phyloP scores from a whole-genome alignment of 2,797 vertebrate species.

The Myotis pilosus region DNA sequence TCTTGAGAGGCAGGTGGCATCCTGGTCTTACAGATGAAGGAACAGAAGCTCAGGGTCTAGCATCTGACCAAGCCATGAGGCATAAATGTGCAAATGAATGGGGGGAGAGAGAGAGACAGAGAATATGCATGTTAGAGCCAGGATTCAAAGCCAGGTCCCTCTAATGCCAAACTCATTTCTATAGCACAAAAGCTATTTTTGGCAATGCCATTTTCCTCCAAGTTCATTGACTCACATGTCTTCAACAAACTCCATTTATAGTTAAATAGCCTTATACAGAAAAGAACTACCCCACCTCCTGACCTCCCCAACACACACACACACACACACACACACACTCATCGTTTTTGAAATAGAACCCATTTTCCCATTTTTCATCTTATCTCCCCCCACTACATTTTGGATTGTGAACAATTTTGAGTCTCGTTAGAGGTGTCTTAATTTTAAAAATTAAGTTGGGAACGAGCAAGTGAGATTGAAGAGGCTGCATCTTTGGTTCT shows the following conservation, averaged over 20 bases:
- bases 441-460: constrained; percentile 68
- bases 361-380: not conserved
- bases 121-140: not conserved
- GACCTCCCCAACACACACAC: too few relatives aligned
- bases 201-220: not conserved
- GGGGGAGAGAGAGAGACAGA: not conserved
- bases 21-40: not conserved
- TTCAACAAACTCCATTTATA: not conserved
- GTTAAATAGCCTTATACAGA: not conserved
- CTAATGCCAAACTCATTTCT: not conserved
- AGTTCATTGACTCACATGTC: not conserved
- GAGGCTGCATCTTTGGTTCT: constrained; percentile 45
- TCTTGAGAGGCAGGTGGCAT: not conserved
- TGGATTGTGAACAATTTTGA: constrained; percentile 6
- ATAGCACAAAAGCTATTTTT: not conserved
- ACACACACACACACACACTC: not conserved
- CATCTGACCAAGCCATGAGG: not conserved
- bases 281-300: not conserved
- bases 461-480: constrained; percentile 57
- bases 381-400: not conserved
- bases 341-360: not conserved
- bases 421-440: constrained; percentile 58
- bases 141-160: not conserved
- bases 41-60: not conserved
- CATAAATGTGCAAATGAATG: too few relatives aligned